Percentiles rank a stretch among this genome's conserved stretches.
phyloP scores from a whole-genome alignment of 2,888 invertebrate species.

The Hedychridium roseum region DNA sequence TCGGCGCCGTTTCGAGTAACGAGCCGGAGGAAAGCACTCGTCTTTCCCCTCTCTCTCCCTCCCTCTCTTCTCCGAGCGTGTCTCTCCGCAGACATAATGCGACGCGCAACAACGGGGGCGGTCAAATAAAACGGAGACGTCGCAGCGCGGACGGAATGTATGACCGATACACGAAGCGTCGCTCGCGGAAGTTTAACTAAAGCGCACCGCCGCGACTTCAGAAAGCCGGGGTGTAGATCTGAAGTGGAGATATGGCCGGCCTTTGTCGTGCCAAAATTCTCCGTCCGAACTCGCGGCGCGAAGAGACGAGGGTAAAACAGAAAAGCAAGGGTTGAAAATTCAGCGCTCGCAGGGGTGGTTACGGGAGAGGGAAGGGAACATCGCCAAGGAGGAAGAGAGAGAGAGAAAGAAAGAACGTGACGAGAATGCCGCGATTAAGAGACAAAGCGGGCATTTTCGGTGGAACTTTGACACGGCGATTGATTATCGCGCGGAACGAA shows the following conservation, averaged over 20 bases:
- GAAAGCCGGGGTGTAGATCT: conserved; percentile 40
- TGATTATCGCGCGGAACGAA: conserved; percentile 32
- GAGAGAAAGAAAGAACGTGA: not conserved
- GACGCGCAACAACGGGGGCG: conserved; percentile 45
- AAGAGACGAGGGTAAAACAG: conserved; percentile 9
- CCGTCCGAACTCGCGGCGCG: conserved; percentile 16
- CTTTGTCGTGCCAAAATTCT: conserved; percentile 57
- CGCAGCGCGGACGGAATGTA: conserved; percentile 41
- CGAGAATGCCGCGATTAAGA: not conserved
- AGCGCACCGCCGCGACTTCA: conserved; percentile 29
- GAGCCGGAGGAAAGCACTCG: conserved; percentile 11
- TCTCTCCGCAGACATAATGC: conserved; percentile 54
- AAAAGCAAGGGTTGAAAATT: not conserved
- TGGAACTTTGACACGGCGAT: conserved; percentile 35
- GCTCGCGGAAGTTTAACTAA: conserved; percentile 35
- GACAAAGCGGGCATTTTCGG: conserved; percentile 28
- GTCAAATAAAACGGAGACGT: conserved; percentile 40
- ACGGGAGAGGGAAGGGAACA: not conserved
- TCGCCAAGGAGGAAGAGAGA: conserved; percentile 1
- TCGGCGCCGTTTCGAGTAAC: conserved; percentile 1
- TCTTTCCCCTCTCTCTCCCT: not conserved
- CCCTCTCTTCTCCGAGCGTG: conserved; percentile 17
- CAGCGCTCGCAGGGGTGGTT: not conserved
- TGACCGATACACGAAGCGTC: conserved; percentile 48
- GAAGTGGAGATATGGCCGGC: conserved; percentile 49